A percentile compares a stretch with the other conserved stretches of the same genome.
Conservation (phyloP, 2,113 vertebrate genomes). For the Eidolon helvum region DNA sequence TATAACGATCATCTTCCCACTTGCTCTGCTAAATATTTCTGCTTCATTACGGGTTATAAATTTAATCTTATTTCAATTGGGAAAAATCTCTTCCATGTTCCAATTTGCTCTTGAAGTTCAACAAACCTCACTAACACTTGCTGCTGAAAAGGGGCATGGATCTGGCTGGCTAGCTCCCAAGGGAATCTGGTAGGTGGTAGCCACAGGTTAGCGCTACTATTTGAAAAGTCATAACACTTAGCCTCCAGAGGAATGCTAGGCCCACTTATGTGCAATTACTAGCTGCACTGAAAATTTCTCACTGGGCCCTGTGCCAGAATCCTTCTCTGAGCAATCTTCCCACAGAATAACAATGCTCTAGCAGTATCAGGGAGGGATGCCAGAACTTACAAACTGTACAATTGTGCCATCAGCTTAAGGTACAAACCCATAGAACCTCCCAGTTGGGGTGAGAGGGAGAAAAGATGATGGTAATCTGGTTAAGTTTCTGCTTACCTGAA, state of each 20-base stretch:
- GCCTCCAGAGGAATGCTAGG: conserved; percentile 15
- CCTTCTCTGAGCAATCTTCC: conserved; percentile 26
- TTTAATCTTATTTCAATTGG: conserved; percentile 11
- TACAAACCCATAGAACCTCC: background rate
- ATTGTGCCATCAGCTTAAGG: background rate
- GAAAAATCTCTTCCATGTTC: conserved; percentile 2
- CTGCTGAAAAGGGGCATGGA: background rate
- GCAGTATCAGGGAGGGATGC: background rate
- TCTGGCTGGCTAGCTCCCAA: background rate
- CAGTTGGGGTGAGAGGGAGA: background rate
- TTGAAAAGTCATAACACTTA: conserved; percentile 38
- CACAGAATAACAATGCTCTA: conserved; percentile 3
- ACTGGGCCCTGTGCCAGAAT: conserved; percentile 17
- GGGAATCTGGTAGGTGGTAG: conserved; percentile 7
- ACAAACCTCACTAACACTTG: background rate
- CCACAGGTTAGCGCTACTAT: conserved; percentile 28
- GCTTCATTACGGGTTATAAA: background rate
- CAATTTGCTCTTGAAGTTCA: conserved; percentile 40
- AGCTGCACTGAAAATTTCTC: conserved; percentile 37
- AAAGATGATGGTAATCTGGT: background rate
- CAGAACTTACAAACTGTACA: conserved; percentile 3
- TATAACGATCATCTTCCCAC: background rate
- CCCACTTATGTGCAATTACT: background rate
- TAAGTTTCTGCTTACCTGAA: conserved; percentile 50
- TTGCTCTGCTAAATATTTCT: conserved; percentile 21